phyloP scores from a whole-genome alignment of 2,113 vertebrate genomes.

The Oncorhynchus gorbuscha region DNA sequence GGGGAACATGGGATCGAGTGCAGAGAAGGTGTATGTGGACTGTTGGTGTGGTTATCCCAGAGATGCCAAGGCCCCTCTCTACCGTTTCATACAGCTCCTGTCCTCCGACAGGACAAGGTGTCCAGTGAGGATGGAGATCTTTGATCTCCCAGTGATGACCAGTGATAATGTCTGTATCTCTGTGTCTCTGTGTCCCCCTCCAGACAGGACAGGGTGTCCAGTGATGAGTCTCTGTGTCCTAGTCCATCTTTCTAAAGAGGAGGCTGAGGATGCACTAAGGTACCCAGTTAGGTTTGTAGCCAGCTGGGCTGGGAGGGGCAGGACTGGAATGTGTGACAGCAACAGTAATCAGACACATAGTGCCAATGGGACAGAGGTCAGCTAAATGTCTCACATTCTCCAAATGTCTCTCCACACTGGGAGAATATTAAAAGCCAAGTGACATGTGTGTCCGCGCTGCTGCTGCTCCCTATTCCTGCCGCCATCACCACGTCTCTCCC shows the following conservation, averaged over 20 bases:
- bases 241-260: constrained; percentile 25
- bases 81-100: too few relatives aligned
- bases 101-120: too few relatives aligned
- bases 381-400: constrained; percentile 39
- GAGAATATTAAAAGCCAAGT: constrained; percentile 26
- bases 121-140: too few relatives aligned
- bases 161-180: background rate
- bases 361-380: constrained; percentile 35
- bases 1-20: too few relatives aligned
- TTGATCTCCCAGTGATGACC: background rate
- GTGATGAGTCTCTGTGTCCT: constrained; percentile 2
- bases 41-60: too few relatives aligned
- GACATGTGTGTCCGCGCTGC: background rate
- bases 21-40: too few relatives aligned
- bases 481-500: constrained; percentile 7
- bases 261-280: background rate
- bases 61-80: too few relatives aligned
- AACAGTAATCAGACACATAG: constrained; percentile 37
- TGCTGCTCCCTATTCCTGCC: background rate
- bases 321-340: constrained; percentile 39
- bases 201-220: background rate
- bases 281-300: constrained; percentile 12
- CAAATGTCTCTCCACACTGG: constrained; percentile 27
- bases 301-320: constrained; percentile 32
- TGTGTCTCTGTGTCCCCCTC: background rate